These are phyloP conservation scores for Poecilia velifera DNA, from an alignment of 2,797 vertebrate genomes.

Conservation along the genomic window DNA sequence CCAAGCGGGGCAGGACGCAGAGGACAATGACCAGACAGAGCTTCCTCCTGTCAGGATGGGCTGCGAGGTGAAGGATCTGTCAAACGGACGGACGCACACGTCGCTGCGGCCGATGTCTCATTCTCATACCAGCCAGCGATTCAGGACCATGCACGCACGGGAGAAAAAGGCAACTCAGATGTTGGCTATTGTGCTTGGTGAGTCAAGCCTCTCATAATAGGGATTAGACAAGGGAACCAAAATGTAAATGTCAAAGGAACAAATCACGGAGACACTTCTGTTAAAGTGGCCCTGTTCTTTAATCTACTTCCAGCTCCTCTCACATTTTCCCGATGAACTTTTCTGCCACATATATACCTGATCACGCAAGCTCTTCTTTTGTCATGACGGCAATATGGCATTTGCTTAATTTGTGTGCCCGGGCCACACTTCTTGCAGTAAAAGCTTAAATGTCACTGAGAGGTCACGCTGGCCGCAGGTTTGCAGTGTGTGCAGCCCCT, in stretches of 20 bases:
- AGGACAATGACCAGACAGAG: slow-evolving; percentile 36
- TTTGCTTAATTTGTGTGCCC: slow-evolving; percentile 10
- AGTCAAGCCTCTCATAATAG: slow-evolving; percentile 66
- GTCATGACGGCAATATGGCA: slow-evolving; percentile 4
- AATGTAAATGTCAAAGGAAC: slow-evolving; percentile 38
- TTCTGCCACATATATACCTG: not conserved
- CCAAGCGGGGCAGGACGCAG: slow-evolving; percentile 43
- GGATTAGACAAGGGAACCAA: slow-evolving; percentile 22
- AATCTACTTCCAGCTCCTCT: not conserved
- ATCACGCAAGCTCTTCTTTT: not conserved
- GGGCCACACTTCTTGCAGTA: slow-evolving; percentile 36
- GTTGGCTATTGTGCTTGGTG: slow-evolving; percentile 93
- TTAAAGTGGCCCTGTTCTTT: not conserved
- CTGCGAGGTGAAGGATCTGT: slow-evolving; percentile 87
- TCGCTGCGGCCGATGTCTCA: slow-evolving; percentile 75
- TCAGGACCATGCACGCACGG: slow-evolving; percentile 86
- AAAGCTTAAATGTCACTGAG: slow-evolving; percentile 43
- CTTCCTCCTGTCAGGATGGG: slow-evolving; percentile 69
- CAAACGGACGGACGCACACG: slow-evolving; percentile 84
- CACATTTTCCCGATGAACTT: slow-evolving; percentile 13
- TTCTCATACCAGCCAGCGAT: slow-evolving; percentile 63
- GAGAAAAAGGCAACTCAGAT: slow-evolving; percentile 96
- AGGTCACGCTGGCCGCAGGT: slow-evolving; percentile 6
- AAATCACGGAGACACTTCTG: slow-evolving; percentile 9
- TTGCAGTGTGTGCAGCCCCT: slow-evolving; percentile 48